Conservation (phyloP, 2,797 vertebrate genomes). For the Ataeniobius toweri region DNA sequence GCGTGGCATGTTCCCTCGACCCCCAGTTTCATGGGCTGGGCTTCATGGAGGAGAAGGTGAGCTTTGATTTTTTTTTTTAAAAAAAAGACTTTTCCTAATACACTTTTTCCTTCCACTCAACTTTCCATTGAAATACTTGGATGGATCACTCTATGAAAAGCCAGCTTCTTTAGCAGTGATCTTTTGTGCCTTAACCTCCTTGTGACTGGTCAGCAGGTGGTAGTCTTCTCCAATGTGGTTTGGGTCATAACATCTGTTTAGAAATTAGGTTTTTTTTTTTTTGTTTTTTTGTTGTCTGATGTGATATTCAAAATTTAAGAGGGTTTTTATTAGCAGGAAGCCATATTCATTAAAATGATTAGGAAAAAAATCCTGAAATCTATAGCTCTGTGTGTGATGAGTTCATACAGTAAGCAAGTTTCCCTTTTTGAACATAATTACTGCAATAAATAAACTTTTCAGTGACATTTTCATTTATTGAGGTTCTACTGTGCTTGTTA, state of each 20-base stretch:
- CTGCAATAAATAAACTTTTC: not conserved
- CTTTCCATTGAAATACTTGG: not conserved
- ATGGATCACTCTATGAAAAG: not conserved
- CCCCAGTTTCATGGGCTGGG: conserved; percentile 81
- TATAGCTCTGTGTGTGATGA: too few relatives aligned
- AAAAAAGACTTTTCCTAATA: not conserved
- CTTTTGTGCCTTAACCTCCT: not conserved
- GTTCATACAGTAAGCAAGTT: not conserved
- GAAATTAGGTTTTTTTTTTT: too few relatives aligned
- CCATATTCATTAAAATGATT: not conserved
- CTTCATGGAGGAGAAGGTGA: conserved; percentile 78
- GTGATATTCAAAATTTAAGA: not conserved
- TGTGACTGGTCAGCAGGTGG: not conserved
- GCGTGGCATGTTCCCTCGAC: conserved; percentile 80
- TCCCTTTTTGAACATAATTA: not conserved
- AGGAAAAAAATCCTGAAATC: too few relatives aligned
- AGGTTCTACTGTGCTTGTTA: not conserved
- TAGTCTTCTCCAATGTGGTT: not conserved
- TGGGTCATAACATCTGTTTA: not conserved
- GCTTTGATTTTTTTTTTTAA: not conserved
- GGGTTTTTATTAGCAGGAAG: not conserved
- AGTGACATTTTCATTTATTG: too few relatives aligned
- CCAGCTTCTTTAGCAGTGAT: not conserved
- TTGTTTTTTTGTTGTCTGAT: not conserved
- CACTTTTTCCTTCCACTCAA: not conserved